Base-by-base conservation (phyloP, 2,797 vertebrate genomes). In the Lateolabrax maculatus region DNA sequence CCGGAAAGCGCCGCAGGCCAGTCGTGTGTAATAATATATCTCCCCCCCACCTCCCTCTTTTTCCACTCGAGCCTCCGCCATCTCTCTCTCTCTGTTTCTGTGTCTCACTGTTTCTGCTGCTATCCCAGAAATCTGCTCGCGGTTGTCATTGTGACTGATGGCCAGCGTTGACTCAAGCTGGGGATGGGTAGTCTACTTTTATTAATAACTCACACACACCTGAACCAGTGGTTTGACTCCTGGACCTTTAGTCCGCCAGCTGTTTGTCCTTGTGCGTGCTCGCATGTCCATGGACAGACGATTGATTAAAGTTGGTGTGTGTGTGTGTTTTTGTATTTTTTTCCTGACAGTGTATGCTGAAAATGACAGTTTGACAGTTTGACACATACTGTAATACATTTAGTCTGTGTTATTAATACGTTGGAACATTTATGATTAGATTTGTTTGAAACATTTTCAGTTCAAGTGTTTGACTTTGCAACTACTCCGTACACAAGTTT, bases 141-240 rank as follows among this genome's bases (percentile, higher is more conserved):
- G 2, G 27, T 77, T 73, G 84, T 87, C 87, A 65, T 7, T 9
- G 73, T 91, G 91, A 90, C 75, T 84, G 90, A 90, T 88, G 76
- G 75, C 43, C 57, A 3, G 39, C 58, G 80, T 65, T 76, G 81
- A 80, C 74, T 70, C 39, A 41, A 79, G 87, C 77, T 72, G 72
- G 53, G 52, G 36, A 65, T 44, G 43, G 53, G 65, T 57, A 48
- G 65, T 84, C 3, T 1, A 0, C 60, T 53, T 60, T 56, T 77
- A 67, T 79, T 72, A 69, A 75, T 70, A 66, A 43, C 79, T 39
- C 27, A n/a, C n/a, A n/a, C 36, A 52, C 71, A 68, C 37, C 65
- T 70, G 44, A 88, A 76, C 36, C 62, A 23, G 11, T 4, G 44
- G 15, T 75, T 57, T 74, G 75, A 65, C 69, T 71, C 55, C 36